These are phyloP conservation scores for Hermaeophaga mercurialis DNA, from an alignment of 2,888 invertebrate genomes.

Conservation along the genomic window DNA sequence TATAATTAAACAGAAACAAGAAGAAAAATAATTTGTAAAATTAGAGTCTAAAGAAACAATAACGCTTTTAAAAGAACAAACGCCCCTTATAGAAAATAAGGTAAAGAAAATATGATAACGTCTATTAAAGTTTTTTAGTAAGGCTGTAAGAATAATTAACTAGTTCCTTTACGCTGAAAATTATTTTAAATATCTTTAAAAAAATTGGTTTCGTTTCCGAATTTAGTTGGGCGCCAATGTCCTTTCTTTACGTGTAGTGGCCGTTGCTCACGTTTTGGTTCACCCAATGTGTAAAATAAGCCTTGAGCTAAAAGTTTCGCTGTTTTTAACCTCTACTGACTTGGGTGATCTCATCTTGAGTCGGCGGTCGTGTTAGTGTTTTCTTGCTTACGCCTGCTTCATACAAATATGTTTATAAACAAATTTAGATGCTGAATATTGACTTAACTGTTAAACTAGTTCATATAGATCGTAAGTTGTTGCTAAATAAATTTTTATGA, in stretches of 20 bases:
- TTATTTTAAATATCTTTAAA: too few relatives aligned
- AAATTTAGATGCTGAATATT: slow-evolving; percentile 20
- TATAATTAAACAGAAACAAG: too few relatives aligned
- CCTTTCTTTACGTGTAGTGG: slow-evolving; percentile 15
- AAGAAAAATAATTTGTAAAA: too few relatives aligned
- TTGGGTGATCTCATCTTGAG: slow-evolving; percentile 32
- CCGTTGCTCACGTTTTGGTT: slow-evolving; percentile 28
- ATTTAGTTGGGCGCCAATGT: slow-evolving; percentile 6
- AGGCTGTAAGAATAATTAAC: too few relatives aligned
- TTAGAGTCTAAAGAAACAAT: too few relatives aligned
- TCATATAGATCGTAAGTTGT: neutral
- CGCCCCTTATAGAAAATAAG: too few relatives aligned
- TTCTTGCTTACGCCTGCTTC: slow-evolving; percentile 18
- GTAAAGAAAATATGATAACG: too few relatives aligned
- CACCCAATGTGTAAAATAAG: slow-evolving; percentile 37
- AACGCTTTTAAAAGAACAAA: too few relatives aligned
- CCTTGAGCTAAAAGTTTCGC: slow-evolving; percentile 39
- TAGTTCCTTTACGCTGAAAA: too few relatives aligned
- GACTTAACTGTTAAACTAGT: slow-evolving; percentile 20
- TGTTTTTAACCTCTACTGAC: slow-evolving; percentile 40
- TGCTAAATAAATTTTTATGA: too few relatives aligned
- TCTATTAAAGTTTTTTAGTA: too few relatives aligned
- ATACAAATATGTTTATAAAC: slow-evolving; percentile 13
- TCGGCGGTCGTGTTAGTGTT: slow-evolving; percentile 26
- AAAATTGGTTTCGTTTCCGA: too few relatives aligned